Evolutionary conservation across 1,140 invertebrate genomes (phyloP), one percentile per base, ranked within the genome.

Genomic region (Solen grandis): DNA sequence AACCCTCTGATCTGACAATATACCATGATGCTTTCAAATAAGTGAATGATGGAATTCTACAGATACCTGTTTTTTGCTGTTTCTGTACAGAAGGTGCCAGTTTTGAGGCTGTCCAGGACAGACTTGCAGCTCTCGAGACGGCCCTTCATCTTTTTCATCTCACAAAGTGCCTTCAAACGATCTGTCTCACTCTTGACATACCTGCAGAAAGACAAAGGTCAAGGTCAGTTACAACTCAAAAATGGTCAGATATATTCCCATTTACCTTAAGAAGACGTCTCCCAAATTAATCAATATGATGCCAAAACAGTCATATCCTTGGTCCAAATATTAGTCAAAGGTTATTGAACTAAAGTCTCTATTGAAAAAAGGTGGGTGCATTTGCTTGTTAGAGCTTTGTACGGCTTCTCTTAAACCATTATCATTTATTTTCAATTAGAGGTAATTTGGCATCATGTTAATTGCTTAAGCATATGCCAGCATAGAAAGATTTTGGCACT

Each of bases 141-240:
- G 54, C 63, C 69, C n/a, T 75, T 69, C 5, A 85, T 78, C 38
- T 83, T 76, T 55, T 52, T 85, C 60, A 82, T 85, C 27, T 86
- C 84, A 22, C 86, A 66, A 62, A 86, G 35, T 5, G 87, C 86
- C 69, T 87, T 84, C 3, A 90, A 84, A 22, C 85, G 63, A 29
- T 88, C 82, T 52, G 83, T 72, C 54, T 90, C 88, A 82, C 84
- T 88, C 57, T 86, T 87, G 13, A 86, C 84, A 84, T 86, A 90
- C 41, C 89, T 90, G 62, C n/a, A 76, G 52, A 27, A 33, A 65
- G 62, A 66, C n/a, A n/a, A n/a, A n/a, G n/a, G n/a, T n/a, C n/a
- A n/a, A n/a, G n/a, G n/a, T n/a, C n/a, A n/a, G n/a, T n/a, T n/a
- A n/a, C n/a, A n/a, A n/a, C n/a, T n/a, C n/a, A n/a, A n/a, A n/a